Base-by-base conservation (phyloP, 1,140 invertebrate genomes). In the Drosophila biarmipes region DNA sequence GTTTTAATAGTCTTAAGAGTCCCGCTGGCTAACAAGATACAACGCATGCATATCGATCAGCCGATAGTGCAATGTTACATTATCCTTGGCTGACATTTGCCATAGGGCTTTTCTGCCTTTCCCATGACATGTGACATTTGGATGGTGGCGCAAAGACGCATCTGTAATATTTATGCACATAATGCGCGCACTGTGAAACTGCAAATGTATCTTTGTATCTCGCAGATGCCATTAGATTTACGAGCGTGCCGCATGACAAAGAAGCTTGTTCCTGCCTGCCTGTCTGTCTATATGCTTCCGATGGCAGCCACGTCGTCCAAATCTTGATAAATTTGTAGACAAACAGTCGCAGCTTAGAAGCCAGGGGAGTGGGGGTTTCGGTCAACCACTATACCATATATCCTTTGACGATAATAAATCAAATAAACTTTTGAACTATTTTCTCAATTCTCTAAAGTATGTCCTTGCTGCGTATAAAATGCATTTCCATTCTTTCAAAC, bases 261-360 rank as follows among this genome's bases (percentile, higher is more conserved):
- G 67, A 46, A 69, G 63, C 67, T 64, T 66, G 34, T 48, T 63
- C 56, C 56, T 10, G 37, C 24, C 37, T 24, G 55, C 14, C 21
- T 43, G 19, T 51, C 27, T 31, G 15, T 21, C 19, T 52, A 19
- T 21, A 12, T 43, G 21, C 24, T 29, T 14, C 35, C 58, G 52
- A 61, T 53, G 61, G n/a, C 62, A 51, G 45, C 24, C 37, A 43
- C 31, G 48, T 54, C 29, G 19, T 19, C 12, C 14, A 55, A 69
- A 69, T 69, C 63, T 48, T 69, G 67, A 69, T 69, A 69, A 69
- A 56, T 69, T 69, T 56, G 6, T 56, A 56, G 67, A 69, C 63
- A 69, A 69, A 69, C 67, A 69, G 24, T 38, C 24, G 31, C 38
- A 45, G 62, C 34, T 55, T 35, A 35, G 34, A 21, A 31, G 38